Evolutionary conservation across 30 jellyfish, hydroid and myxozoan species (phyloP).

Genomic region (Catostylus mosaicus): DNA sequence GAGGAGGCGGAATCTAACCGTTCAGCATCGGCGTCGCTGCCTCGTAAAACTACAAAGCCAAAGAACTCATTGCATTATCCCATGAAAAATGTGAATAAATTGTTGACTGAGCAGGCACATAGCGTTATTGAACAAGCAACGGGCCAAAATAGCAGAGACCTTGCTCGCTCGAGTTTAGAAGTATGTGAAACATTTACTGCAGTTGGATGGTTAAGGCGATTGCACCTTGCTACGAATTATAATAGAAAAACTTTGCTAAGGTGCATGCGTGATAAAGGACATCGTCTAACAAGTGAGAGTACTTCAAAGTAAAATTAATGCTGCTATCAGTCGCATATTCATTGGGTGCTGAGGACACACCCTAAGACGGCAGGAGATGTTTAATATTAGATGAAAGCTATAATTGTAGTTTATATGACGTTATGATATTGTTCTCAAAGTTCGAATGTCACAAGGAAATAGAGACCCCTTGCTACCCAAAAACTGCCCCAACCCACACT

Average conservation of each 20-base stretch:
- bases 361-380: too few relatives aligned
- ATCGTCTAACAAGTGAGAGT: constrained; percentile 11
- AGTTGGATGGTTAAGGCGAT: constrained; percentile 70
- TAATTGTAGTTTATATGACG: too few relatives aligned
- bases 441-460: too few relatives aligned
- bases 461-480: too few relatives aligned
- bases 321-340: too few relatives aligned
- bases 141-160: constrained; percentile 53
- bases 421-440: too few relatives aligned
- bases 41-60: background rate
- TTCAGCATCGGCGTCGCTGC: background rate
- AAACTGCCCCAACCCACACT: too few relatives aligned
- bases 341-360: too few relatives aligned
- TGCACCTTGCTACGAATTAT: constrained; percentile 67
- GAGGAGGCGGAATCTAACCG: constrained; percentile 21
- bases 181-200: constrained; percentile 66
- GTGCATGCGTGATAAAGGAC: constrained; percentile 61
- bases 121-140: constrained; percentile 58
- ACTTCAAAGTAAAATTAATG: background rate
- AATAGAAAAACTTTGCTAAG: constrained; percentile 62
- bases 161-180: constrained; percentile 63
- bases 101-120: constrained; percentile 47
- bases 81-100: constrained; percentile 1
- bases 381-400: too few relatives aligned
- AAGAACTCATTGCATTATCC: background rate